phyloP scores from a whole-genome alignment of 2,113 vertebrate genomes.

The Ictidomys tridecemlineatus region DNA sequence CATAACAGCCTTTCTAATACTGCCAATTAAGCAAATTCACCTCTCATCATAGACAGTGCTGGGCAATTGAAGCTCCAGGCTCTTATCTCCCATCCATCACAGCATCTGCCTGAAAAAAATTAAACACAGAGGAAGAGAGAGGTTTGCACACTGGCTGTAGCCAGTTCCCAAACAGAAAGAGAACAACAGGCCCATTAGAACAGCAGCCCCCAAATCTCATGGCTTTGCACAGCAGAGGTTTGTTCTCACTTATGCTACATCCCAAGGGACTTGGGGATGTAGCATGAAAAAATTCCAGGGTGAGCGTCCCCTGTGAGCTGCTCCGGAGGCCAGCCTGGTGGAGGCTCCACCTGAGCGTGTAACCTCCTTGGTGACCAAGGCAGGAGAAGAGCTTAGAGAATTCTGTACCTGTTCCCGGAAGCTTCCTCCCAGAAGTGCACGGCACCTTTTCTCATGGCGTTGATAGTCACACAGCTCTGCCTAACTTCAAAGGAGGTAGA shows the following conservation, averaged over 20 bases:
- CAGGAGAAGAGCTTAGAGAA: not conserved
- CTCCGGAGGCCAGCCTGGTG: not conserved
- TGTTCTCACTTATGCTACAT: not conserved
- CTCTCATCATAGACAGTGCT: not conserved
- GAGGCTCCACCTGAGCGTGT: not conserved
- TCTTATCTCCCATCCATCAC: too few species aligned
- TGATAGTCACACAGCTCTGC: not conserved
- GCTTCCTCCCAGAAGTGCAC: not conserved
- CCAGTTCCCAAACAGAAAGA: not conserved
- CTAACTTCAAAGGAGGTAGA: not conserved
- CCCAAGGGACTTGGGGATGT: too few species aligned
- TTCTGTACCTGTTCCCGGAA: not conserved
- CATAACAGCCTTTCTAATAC: not conserved
- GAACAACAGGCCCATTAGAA: too few species aligned
- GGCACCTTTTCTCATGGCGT: not conserved
- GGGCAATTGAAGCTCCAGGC: not conserved
- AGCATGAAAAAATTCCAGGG: too few species aligned
- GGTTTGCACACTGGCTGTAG: not conserved
- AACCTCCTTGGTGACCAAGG: not conserved
- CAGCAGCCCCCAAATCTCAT: not conserved
- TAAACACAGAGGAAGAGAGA: not conserved
- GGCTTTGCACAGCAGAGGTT: not conserved
- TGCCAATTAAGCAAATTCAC: not conserved
- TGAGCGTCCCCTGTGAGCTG: fast-evolving
- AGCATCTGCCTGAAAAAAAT: not conserved